Base-by-base conservation (phyloP, 2,888 invertebrate species). In the Oegoconia quadripuncta region DNA sequence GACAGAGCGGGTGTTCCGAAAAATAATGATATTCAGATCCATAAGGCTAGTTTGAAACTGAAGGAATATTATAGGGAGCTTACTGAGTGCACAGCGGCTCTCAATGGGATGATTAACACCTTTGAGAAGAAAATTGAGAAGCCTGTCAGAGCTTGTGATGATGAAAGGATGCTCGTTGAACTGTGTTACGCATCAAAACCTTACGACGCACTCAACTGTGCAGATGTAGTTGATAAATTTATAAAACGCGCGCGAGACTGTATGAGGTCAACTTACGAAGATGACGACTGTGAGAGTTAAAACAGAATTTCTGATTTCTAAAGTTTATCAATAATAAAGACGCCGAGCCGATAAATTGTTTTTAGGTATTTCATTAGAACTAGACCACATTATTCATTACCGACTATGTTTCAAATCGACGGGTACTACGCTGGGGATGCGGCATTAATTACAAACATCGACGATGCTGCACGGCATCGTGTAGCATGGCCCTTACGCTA, bases 171-270 rank as follows among this genome's bases (percentile, higher is more conserved):
- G 14, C 27, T 12, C 7, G 13, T 27, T 2, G 27, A 13, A 8
- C 13, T 13, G 13, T 27, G 27, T 13, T 27, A 27, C n/a, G 1
- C 13, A 6, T 27, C 12, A 5, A 27, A 13, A 13, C 8, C n/a
- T 13, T 5, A 12, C 13, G 27, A 53, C 14, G 39, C 62, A 1
- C 48, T 63, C 3, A 39, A 58, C 4, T 71, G 71, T 37, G 37
- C 49, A 3, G 33, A 52, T 3, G 34, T 48, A 3, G 60, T 64
- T 7, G 29, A 34, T 3, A 35, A 54, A 16, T 57, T 64, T 28
- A 40, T 44, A 12, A 45, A 55, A 28, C 69, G 70, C 32, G 58
- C 54, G 4, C 60, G 58, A 13, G 34, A 44, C 15, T 37, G 51
- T 22, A 27, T 1, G 12, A 27, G n/a, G 5, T 25, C 11, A n/a